These are phyloP conservation scores for Melinaea marsaeus DNA, from an alignment of 2,888 invertebrate species.

Conservation along the genomic window DNA sequence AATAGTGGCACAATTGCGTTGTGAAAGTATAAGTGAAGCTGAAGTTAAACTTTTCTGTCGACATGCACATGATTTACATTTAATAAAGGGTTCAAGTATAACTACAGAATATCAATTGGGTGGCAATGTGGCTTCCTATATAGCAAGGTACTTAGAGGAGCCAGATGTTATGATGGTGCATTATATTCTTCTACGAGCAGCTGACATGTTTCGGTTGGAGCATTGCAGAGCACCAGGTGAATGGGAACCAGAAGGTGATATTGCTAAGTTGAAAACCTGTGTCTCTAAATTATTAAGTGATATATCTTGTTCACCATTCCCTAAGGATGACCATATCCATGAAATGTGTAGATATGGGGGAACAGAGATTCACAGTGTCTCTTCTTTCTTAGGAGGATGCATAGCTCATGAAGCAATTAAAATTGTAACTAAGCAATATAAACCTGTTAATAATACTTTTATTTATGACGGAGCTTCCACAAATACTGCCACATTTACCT, in stretches of 20 bases:
- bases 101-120: constrained; percentile 88
- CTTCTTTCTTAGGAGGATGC: constrained; percentile 93
- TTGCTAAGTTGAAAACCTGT: constrained; percentile 88
- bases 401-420: constrained; percentile 98
- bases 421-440: constrained; percentile 95
- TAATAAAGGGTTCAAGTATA: constrained; percentile 88
- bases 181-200: constrained; percentile 93
- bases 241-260: constrained; percentile 93
- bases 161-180: constrained; percentile 92
- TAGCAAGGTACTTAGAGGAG: constrained; percentile 85
- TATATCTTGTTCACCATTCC: constrained; percentile 87
- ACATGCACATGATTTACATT: constrained; percentile 88
- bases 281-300: constrained; percentile 87
- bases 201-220: constrained; percentile 92
- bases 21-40: constrained; percentile 86
- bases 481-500: constrained; percentile 87
- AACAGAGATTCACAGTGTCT: constrained; percentile 95
- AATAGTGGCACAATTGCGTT: constrained; percentile 86
- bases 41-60: constrained; percentile 93
- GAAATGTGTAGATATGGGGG: constrained; percentile 98
- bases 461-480: constrained; percentile 96
- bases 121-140: constrained; percentile 76
- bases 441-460: constrained; percentile 96
- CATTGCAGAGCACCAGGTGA: constrained; percentile 94
- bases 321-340: constrained; percentile 95